phyloP scores from a whole-genome alignment of 2,113 vertebrate species.

The Erythrocercus mccallii region DNA sequence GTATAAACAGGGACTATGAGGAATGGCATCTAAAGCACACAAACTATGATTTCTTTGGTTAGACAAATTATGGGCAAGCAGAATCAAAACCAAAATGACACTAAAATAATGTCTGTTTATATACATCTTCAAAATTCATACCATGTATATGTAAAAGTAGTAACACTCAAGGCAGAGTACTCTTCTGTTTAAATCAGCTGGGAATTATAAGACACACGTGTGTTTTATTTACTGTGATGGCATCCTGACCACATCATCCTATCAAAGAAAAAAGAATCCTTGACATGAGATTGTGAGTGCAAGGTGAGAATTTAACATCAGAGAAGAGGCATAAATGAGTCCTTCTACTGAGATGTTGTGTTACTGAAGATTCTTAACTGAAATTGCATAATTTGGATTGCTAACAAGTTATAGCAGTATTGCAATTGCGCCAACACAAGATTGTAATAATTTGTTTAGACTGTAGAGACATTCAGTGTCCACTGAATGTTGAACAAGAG shows the following conservation, averaged over 20 bases:
- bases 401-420: neutral
- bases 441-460: neutral
- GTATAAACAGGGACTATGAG: neutral
- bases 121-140: neutral
- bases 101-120: neutral
- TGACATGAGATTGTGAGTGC: neutral
- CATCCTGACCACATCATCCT: neutral
- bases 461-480: neutral
- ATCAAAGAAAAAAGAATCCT: neutral
- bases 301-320: neutral
- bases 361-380: neutral
- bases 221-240: neutral
- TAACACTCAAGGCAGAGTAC: neutral
- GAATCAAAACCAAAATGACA: neutral
- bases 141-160: rapidly evolving
- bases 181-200: neutral
- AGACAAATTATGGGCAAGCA: neutral
- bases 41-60: neutral
- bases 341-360: neutral
- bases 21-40: rapidly evolving
- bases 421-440: neutral
- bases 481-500: neutral
- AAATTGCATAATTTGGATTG: neutral
- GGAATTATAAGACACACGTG: rapidly evolving
- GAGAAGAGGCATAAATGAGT: neutral